A percentile compares a stretch with the other conserved stretches of the same genome.
These are phyloP conservation scores for Cryptophagus acutangulus DNA, from an alignment of 2,888 invertebrate genomes.

Conservation along the genomic window DNA sequence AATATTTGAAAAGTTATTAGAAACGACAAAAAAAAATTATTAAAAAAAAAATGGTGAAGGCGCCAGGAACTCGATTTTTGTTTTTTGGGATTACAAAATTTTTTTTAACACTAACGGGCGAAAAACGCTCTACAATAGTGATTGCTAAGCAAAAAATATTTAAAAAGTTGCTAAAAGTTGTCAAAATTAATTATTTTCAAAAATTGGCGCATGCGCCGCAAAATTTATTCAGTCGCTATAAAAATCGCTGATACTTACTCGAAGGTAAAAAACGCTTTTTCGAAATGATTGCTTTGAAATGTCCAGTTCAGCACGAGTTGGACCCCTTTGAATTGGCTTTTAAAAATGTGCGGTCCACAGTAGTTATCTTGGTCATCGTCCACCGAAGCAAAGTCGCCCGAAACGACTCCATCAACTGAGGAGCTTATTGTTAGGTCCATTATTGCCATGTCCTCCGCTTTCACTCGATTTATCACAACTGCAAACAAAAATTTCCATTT, in stretches of 20 bases:
- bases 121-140: too few species aligned
- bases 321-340: slow-evolving; percentile 24
- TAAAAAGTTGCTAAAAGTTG: too few species aligned
- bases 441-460: slow-evolving; percentile 16
- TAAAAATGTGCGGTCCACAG: slow-evolving; percentile 29
- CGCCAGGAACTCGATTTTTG: too few species aligned
- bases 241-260: slow-evolving; percentile 35
- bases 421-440: slow-evolving; percentile 29
- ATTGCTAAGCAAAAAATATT: too few species aligned
- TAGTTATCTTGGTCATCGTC: slow-evolving; percentile 22
- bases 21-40: too few species aligned
- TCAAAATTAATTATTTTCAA: too few species aligned
- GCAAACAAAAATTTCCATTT: slow-evolving; percentile 14
- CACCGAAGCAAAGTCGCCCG: slow-evolving; percentile 22
- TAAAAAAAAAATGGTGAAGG: too few species aligned
- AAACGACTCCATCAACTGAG: slow-evolving; percentile 24
- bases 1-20: too few species aligned
- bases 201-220: too few species aligned
- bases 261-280: slow-evolving; percentile 31
- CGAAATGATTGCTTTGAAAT: slow-evolving; percentile 22
- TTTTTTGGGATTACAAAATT: too few species aligned
- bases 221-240: too few species aligned
- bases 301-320: slow-evolving; percentile 37
- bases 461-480: slow-evolving; percentile 24
- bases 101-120: too few species aligned